phyloP scores from a whole-genome alignment of 2,797 vertebrate genomes.

The Lithobates pipiens region DNA sequence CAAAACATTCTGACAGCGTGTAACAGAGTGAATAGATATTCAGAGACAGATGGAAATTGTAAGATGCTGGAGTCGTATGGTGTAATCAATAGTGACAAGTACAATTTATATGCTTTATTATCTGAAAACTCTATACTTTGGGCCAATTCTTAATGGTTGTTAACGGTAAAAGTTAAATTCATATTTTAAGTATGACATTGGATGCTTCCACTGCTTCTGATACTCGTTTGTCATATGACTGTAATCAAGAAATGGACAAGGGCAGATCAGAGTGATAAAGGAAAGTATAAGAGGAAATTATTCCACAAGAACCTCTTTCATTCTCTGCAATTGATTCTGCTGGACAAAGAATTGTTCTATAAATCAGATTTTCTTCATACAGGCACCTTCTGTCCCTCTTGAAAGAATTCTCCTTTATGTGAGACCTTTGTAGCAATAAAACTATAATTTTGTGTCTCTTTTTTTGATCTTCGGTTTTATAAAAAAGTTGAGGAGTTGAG shows the following conservation, averaged over 20 bases:
- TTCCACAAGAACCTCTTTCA: constrained; percentile 45
- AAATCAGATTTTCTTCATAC: constrained; percentile 37
- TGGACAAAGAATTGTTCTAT: constrained; percentile 49
- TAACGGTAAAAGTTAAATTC: constrained; percentile 58
- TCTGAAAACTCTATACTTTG: constrained; percentile 50
- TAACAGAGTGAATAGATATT: constrained; percentile 11
- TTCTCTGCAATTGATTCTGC: constrained; percentile 45
- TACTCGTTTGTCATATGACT: constrained; percentile 57
- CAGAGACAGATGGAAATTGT: constrained; percentile 25
- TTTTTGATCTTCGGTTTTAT: background rate
- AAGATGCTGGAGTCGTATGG: constrained; percentile 27
- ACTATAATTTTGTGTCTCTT: background rate
- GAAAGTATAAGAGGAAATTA: constrained; percentile 38
- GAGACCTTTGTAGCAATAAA: no score
- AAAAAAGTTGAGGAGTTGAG: background rate
- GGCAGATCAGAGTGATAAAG: constrained; percentile 43
- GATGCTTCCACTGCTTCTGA: constrained; percentile 31
- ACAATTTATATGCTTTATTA: constrained; percentile 58
- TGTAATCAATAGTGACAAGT: constrained; percentile 53
- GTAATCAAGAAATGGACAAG: constrained; percentile 61
- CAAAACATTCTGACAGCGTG: constrained; percentile 3
- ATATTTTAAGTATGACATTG: constrained; percentile 53
- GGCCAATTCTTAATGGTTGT: constrained; percentile 51
- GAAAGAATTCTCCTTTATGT: background rate
- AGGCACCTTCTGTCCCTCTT: background rate